Conservation (phyloP, 2,888 invertebrate species). For the Agonopterix subpropinquella region DNA sequence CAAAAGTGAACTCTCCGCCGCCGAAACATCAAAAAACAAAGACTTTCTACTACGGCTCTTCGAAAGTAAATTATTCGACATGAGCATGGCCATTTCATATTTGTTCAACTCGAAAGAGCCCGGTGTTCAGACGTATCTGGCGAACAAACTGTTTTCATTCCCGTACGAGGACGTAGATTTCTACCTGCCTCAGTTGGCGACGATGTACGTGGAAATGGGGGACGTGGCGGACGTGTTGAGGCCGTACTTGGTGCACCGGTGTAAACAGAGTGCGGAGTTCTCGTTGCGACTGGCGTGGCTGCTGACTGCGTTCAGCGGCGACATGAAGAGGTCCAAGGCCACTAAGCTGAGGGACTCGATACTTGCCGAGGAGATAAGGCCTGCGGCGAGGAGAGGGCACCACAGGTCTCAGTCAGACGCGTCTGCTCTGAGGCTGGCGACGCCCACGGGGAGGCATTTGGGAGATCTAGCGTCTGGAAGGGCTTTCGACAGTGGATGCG, state of each 20-base stretch:
- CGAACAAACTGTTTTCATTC: slow-evolving; percentile 98
- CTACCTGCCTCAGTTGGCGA: slow-evolving; percentile 97
- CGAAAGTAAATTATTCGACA: slow-evolving; percentile 97
- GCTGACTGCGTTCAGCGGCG: slow-evolving; percentile 93
- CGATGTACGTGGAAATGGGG: slow-evolving; percentile 98
- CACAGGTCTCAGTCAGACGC: slow-evolving; percentile 88
- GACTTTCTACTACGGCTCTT: slow-evolving; percentile 91
- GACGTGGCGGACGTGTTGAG: slow-evolving; percentile 90
- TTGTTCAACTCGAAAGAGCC: slow-evolving; percentile 98
- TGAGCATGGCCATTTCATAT: slow-evolving; percentile 99
- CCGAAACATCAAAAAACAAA: slow-evolving; percentile 70
- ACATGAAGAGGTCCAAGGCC: slow-evolving; percentile 54
- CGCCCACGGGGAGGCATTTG: slow-evolving; percentile 80
- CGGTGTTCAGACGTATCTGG: slow-evolving; percentile 97
- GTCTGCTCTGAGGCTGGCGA: slow-evolving; percentile 78
- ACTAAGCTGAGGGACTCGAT: slow-evolving; percentile 61
- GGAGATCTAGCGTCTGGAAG: slow-evolving; percentile 96
- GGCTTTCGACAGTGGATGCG: slow-evolving; percentile 97
- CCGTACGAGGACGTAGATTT: slow-evolving; percentile 95
- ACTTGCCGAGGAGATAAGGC: slow-evolving; percentile 64
- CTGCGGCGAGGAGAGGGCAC: slow-evolving; percentile 60
- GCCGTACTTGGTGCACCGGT: slow-evolving; percentile 74
- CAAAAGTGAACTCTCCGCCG: slow-evolving; percentile 42
- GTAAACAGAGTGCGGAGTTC: slow-evolving; percentile 96
- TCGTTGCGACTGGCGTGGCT: slow-evolving; percentile 97